phyloP scores from a whole-genome alignment of 2,113 vertebrate genomes.

The Dicaeum eximium region DNA sequence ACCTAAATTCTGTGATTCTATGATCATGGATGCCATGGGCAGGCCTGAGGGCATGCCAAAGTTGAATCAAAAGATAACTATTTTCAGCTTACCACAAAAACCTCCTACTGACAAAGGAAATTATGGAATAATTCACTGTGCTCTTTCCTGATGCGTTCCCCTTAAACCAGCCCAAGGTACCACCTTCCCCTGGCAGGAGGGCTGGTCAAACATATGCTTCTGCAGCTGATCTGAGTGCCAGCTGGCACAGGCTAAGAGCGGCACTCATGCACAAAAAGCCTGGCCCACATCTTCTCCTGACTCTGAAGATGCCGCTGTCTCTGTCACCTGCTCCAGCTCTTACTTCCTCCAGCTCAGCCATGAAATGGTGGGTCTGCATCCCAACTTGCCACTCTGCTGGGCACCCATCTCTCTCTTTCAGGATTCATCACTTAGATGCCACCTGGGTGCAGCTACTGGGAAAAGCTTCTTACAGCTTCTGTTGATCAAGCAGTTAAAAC shows the following conservation, averaged over 20 bases:
- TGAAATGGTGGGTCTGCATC: background rate
- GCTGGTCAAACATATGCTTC: constrained; percentile 25
- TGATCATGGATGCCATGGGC: background rate
- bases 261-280: background rate
- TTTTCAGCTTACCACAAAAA: background rate
- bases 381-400: background rate
- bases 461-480: background rate
- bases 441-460: background rate
- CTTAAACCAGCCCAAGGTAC: background rate
- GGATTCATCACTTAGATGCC: background rate
- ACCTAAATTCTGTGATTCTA: background rate
- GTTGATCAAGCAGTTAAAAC: background rate
- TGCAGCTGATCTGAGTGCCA: background rate
- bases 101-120: background rate
- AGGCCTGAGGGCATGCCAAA: background rate
- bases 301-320: background rate
- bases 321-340: background rate
- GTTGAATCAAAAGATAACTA: background rate
- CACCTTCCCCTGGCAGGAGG: background rate
- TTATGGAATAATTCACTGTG: background rate
- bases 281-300: background rate
- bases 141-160: background rate
- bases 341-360: background rate
- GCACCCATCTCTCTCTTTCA: background rate
- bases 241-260: background rate